Percentiles rank a stretch among this genome's conserved stretches.
Conservation (phyloP, 2,797 vertebrate species). For the Epinephelus coioides region DNA sequence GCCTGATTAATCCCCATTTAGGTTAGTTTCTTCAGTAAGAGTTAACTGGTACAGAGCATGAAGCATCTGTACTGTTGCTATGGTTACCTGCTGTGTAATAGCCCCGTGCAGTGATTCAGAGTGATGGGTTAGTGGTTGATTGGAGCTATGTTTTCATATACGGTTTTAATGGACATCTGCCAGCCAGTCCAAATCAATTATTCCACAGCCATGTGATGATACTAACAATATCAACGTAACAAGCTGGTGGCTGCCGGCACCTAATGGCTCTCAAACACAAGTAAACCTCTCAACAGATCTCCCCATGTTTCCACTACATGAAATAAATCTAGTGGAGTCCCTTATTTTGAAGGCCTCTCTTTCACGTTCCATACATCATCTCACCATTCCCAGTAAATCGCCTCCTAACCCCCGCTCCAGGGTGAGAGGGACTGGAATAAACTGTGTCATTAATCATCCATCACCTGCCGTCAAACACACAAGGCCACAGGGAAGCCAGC, state of each 20-base stretch:
- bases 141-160: neutral
- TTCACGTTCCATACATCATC: constrained; percentile 28
- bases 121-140: neutral
- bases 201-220: neutral
- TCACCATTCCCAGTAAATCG: constrained; percentile 31
- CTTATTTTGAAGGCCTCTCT: constrained; percentile 4
- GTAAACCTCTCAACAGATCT: neutral
- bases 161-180: neutral
- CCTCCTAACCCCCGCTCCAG: constrained; percentile 10
- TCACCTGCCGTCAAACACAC: constrained; percentile 47
- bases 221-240: neutral
- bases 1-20: neutral
- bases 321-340: neutral
- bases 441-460: constrained; percentile 41
- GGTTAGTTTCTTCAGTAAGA: neutral
- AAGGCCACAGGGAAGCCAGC: constrained; percentile 30
- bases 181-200: constrained; percentile 3
- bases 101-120: constrained; percentile 2
- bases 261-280: neutral
- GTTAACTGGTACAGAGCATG: neutral
- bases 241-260: neutral
- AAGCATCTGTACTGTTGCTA: constrained; percentile 38
- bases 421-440: constrained; percentile 47
- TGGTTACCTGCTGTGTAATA: constrained; percentile 26
- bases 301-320: neutral